Evolutionary conservation across 2,888 invertebrate genomes (phyloP), one percentile per base, ranked within the genome.

Genomic region (Alloscopus bannaensis): DNA sequence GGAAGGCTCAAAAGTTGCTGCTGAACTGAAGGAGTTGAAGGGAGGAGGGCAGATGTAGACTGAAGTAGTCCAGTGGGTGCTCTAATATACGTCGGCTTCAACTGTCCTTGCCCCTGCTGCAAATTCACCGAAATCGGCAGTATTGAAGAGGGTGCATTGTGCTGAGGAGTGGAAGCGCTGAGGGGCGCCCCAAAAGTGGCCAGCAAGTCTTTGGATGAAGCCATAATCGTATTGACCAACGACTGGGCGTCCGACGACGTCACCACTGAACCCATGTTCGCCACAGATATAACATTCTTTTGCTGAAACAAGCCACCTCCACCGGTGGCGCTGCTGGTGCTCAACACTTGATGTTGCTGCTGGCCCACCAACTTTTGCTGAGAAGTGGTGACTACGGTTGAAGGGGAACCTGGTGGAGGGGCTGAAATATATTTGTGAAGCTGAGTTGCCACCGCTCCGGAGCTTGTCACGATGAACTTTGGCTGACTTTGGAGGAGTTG

Each of bases 141-240:
- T 11, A 45, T 45, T 4, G 45, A 11, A 18, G 64, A n/a, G 20
- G 62, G 2, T 59, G 6, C 16, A 18, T 59, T 28, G 16, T 57
- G 60, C n/a, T 60, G 60, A 3, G 4, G 13, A 13, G 3, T 22
- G 13, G 59, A 20, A 2, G 18, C 1, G 20, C 29, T 42, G 0
- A 75, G 24, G 50, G 76, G 68, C 66, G 76, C 68, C 40, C 69
- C 50, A 29, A 69, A 76, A 36, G 60, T 50, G 4, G 76, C 36
- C 0, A 76, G 24, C 50, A 76, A 28, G 29, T 76, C 76, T 36
- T 76, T 76, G 20, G 76, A 62, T 11, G 36, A 31, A 2, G 62
- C 52, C 69, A 69, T 76, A 0, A 76, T 47, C 1, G 76, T 50
- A 26, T 52, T 76, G 22, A 76, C 76, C 6, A 76, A 55, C 1